Evolutionary conservation across 2,888 invertebrate species (phyloP), one percentile per base, ranked within the genome.

Genomic region (Calephelis perditalis): DNA sequence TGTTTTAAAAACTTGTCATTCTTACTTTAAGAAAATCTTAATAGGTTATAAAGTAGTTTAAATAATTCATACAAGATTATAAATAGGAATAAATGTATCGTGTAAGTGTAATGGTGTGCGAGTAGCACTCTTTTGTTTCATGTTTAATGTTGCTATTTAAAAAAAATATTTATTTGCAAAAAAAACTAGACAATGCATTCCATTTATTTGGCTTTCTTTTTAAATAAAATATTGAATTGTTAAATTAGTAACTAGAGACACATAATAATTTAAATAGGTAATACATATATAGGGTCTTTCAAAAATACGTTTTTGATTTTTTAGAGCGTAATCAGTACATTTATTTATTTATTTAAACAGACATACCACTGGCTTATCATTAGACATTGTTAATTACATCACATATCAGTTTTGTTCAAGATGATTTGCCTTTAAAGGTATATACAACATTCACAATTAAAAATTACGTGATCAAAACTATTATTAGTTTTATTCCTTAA

Each of bases 101-200:
- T 46, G 45, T 66, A 70, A 60, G 59, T 68, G 69, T 68, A 73
- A 72, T 66, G 73, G 75, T 65, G 75, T 73, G 76, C 71, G 81
- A 76, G 81, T 82, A 78, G 82, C 84, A 84, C 83, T 79, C 64
- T 69, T 70, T 67, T 70, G 62, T 72, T 71, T 69, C 66, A 71
- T 73, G 62, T 72, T 63, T 70, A 70, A 62, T 76, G 74, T 78
- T 78, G 74, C 73, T 68, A 73, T 67, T 46, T 15, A 43, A 44
- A 45, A 58, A 59, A 71, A 73, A 63, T 64, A 62, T 57, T 60
- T 61, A 60, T 67, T 61, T 57, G 43, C 35, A 56, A 44, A 45
- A 36, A 43, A 45, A 55, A 36, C 44, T 55, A 43, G 1, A 59
- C 45, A 46, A 59, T 56, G 44, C 59, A 59, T 59, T 59, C 59